Evolutionary conservation across 2,797 vertebrate genomes (phyloP).

Genomic region (Ctenopoma multispine): DNA sequence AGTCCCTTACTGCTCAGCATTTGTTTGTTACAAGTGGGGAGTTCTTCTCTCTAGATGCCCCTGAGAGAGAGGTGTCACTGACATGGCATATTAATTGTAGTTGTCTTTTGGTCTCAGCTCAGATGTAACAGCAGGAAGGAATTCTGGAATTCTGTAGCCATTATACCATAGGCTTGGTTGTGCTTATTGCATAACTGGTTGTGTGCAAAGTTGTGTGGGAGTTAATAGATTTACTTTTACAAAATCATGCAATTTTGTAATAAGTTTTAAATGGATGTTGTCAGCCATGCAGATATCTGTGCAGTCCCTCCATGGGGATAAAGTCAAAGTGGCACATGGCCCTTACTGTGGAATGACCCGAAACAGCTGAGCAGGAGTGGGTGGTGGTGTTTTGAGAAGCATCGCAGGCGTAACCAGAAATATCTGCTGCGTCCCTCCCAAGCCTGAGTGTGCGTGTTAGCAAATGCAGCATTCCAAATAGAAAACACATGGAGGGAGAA

Average conservation of each 20-base stretch:
- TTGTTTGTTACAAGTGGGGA: constrained; percentile 51
- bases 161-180: neutral
- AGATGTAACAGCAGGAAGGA: neutral
- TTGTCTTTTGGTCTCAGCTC: constrained; percentile 16
- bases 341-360: constrained; percentile 76
- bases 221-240: neutral
- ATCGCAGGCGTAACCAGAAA: constrained; percentile 77
- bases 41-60: constrained; percentile 30
- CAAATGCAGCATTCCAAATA: constrained; percentile 80
- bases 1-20: constrained; percentile 37
- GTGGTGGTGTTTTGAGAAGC: constrained; percentile 76
- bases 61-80: constrained; percentile 28
- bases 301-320: constrained; percentile 54
- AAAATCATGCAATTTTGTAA: constrained; percentile 1
- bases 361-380: constrained; percentile 85
- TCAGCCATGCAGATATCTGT: constrained; percentile 49
- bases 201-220: constrained; percentile 10
- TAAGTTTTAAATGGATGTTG: constrained; percentile 4
- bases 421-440: constrained; percentile 80
- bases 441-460: constrained; percentile 74
- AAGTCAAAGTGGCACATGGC: constrained; percentile 74
- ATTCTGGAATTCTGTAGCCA: neutral
- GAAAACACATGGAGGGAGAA: constrained; percentile 75
- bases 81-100: constrained; percentile 14
- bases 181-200: neutral